These are phyloP conservation scores for Shinisaurus crocodilurus DNA, from an alignment of 2,113 vertebrate genomes.

Conservation along the genomic window DNA sequence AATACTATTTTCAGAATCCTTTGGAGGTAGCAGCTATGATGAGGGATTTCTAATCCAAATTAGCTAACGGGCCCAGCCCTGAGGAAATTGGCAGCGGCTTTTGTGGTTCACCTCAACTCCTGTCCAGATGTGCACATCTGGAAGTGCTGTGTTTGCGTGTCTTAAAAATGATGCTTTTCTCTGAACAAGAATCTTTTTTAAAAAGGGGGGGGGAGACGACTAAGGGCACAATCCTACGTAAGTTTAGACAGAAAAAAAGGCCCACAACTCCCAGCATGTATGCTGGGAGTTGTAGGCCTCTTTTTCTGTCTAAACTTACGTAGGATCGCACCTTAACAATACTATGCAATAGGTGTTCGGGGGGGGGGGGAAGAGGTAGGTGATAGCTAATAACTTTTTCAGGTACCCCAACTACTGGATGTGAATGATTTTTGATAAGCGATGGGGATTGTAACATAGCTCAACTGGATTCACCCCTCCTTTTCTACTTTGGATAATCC, in stretches of 20 bases:
- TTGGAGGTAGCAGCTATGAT: neutral
- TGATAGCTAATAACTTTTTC: constrained; percentile 39
- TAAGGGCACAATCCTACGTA: too few species aligned
- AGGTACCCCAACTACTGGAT: constrained; percentile 13
- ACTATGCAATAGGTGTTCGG: constrained; percentile 71
- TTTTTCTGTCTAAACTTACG: too few species aligned
- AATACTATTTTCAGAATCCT: neutral
- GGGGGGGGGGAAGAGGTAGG: constrained; percentile 43
- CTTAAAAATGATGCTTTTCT: constrained; percentile 24
- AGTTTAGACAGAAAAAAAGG: too few species aligned
- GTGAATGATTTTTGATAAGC: neutral
- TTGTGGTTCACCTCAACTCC: constrained; percentile 16
- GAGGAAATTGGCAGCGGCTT: neutral
- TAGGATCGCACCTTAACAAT: too few species aligned
- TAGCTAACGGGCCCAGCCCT: neutral
- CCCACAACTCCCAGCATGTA: too few species aligned
- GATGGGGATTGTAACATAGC: neutral
- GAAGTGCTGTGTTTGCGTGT: neutral
- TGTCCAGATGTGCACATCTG: neutral
- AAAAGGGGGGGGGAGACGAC: too few species aligned
- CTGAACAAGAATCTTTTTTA: neutral
- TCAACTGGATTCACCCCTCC: neutral
- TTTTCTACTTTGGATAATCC: neutral
- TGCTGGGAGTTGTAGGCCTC: too few species aligned
- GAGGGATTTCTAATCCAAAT: too few species aligned